Percentiles rank a stretch among this genome's conserved stretches.
Evolutionary conservation across 1,140 invertebrate genomes (phyloP).

Genomic region (Gonioctena quinquepunctata): DNA sequence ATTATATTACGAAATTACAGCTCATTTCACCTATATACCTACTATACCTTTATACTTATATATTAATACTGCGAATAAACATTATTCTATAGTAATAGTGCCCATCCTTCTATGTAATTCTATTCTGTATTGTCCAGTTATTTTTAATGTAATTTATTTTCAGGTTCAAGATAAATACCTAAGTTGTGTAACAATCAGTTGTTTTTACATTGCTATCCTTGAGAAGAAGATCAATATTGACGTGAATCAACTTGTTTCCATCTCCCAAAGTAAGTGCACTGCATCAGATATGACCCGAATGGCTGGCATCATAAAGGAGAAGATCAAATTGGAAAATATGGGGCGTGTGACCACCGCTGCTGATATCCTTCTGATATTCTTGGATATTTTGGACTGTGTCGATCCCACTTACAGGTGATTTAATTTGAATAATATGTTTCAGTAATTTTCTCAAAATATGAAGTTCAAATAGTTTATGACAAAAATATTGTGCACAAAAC

Average conservation of each 20-base stretch:
- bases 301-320: constrained; percentile 38
- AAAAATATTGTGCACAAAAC: no score
- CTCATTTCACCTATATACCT: no score
- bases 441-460: no score
- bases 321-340: constrained; percentile 24
- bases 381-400: not conserved
- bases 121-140: no score
- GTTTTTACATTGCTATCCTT: constrained; percentile 30
- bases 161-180: constrained; percentile 36
- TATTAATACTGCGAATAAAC: no score
- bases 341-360: constrained; percentile 13
- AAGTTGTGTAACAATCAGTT: constrained; percentile 33
- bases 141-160: no score
- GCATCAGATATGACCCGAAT: constrained; percentile 38
- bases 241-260: constrained; percentile 25
- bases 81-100: no score
- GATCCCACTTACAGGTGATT: not conserved
- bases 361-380: not conserved
- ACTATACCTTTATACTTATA: no score
- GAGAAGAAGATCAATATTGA: constrained; percentile 26
- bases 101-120: no score
- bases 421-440: no score
- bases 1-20: no score
- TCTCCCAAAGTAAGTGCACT: constrained; percentile 37
- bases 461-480: no score